phyloP scores from a whole-genome alignment of 2,797 vertebrate genomes.

The Labeo calbasu region DNA sequence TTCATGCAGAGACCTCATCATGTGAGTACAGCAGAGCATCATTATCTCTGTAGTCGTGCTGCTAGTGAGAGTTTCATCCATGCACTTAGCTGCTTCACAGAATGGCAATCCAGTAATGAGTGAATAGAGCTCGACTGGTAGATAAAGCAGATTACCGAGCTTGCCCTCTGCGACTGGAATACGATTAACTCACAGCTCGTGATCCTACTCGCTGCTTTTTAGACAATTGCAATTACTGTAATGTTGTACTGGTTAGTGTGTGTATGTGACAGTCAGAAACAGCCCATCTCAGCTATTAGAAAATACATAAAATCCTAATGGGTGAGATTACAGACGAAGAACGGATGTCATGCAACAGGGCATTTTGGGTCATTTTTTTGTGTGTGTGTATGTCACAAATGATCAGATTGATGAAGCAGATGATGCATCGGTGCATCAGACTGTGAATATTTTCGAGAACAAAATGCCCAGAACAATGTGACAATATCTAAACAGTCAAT shows the following conservation, averaged over 20 bases:
- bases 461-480: slow-evolving; percentile 1
- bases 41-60: slow-evolving; percentile 18
- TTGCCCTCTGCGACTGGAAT: slow-evolving; percentile 35
- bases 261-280: slow-evolving; percentile 24
- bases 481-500: slow-evolving; percentile 37
- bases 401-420: slow-evolving; percentile 44
- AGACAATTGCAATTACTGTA: slow-evolving; percentile 76
- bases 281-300: slow-evolving; percentile 61
- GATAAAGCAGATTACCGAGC: slow-evolving; percentile 68
- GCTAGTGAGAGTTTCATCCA: slow-evolving; percentile 20
- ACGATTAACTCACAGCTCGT: slow-evolving; percentile 49
- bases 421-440: slow-evolving; percentile 22
- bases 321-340: slow-evolving; percentile 66
- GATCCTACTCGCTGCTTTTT: slow-evolving; percentile 65
- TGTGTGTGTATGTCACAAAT: slow-evolving; percentile 27
- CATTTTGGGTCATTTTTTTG: slow-evolving; percentile 59
- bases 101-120: slow-evolving; percentile 6
- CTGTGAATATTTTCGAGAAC: slow-evolving; percentile 55
- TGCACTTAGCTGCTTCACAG: slow-evolving; percentile 57
- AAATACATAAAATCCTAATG: slow-evolving; percentile 67
- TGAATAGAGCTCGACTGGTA: slow-evolving; percentile 55
- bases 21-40: slow-evolving; percentile 19
- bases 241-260: slow-evolving; percentile 64
- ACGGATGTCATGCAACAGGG: slow-evolving; percentile 63
- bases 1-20: slow-evolving; percentile 7